Evolutionary conservation across 2,113 vertebrate species (phyloP), one percentile per base, ranked within the genome.

Genomic region (Sporophila hypoxantha): DNA sequence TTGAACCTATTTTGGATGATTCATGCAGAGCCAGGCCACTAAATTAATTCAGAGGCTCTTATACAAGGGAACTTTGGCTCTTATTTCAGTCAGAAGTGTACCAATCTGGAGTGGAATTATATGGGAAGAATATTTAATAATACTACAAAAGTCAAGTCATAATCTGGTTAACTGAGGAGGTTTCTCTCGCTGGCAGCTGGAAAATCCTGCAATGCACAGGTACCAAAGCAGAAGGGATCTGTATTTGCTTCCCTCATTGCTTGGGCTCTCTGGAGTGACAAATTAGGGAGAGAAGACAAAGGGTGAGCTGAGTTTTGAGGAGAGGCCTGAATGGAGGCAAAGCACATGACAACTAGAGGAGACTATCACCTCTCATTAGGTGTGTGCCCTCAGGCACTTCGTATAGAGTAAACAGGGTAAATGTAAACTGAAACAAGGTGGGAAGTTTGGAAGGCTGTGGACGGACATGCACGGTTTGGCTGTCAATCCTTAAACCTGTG

Each of bases 1-100:
- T 84, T 60, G 64, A 83, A 77, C 32, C 32, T 71, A 49, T 55
- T 76, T 82, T 49, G 74, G 74, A 69, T 86, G 62, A 87, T 87
- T 91, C 59, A 73, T 47, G 20, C 39, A 76, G 60, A 82, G 42
- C 55, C 22, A 46, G 84, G 64, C 42, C 64, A 79, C 36, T 71
- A 76, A 78, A 53, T 41, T 1, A 77, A 68, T 77, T 75, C 59
- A 68, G 79, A 74, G 41, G 73, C n/a, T 87, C 36, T 89, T 85
- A 52, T 5, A 88, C 23, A 56, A 44, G 36, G 26, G 11, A 83
- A 61, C 37, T 76, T 81, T 61, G 66, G 57, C 73, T 89, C 8
- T 85, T 52, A 27, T 3, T 92, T 85, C 46, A 42, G 41, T 44
- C 80, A 73, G 46, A 91, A 61, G 26, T 39, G 19, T 60, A 59